Evolutionary conservation across 2,113 vertebrate species (phyloP), one percentile per base, ranked within the genome.

Genomic region (Chaenocephalus aceratus): DNA sequence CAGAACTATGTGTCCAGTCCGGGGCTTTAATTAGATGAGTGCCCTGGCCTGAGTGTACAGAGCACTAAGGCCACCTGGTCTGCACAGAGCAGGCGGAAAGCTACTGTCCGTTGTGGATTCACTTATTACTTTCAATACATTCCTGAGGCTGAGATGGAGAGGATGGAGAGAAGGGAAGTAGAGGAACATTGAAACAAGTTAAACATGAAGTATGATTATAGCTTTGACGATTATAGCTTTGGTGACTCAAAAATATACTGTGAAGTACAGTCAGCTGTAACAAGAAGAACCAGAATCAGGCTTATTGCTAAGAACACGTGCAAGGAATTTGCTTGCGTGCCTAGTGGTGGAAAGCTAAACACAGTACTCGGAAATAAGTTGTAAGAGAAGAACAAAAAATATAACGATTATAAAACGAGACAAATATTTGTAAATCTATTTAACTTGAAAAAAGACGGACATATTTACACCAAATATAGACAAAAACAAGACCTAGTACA

Each of bases 1-100:
- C 68, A 59, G 21, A 90, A 87, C 72, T 82, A 81, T 83, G 80
- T 63, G 14, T n/a, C 48, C 73, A 78, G 75, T 30, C 49, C 4
- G 5, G 45, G 70, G n/a, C 75, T 77, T 85, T 63, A 88, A 85
- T 89, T 86, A 86, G 77, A 79, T 18, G 1, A 63, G 63, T 23
- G 15, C 15, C 2, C 51, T 30, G 13, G 68, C 51, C 63, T 0
- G 52, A 84, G 75, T 7, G 41, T 18, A 59, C 64, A 30, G 73
- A 64, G 56, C 79, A 65, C 57, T 36, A 49, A 66, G 79, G 62
- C 61, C 69, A 79, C 74, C 80, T 56, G 64, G 53, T 75, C 69
- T 48, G 59, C 6, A 4, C 59, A 54, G 44, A 68, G 69, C 44
- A 30, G 46, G 23, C 16, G 6, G 67, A 57, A 69, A 52, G 46